phyloP scores from a whole-genome alignment of 2,888 invertebrate species.

The Acanthococcus lagerstroemiae region DNA sequence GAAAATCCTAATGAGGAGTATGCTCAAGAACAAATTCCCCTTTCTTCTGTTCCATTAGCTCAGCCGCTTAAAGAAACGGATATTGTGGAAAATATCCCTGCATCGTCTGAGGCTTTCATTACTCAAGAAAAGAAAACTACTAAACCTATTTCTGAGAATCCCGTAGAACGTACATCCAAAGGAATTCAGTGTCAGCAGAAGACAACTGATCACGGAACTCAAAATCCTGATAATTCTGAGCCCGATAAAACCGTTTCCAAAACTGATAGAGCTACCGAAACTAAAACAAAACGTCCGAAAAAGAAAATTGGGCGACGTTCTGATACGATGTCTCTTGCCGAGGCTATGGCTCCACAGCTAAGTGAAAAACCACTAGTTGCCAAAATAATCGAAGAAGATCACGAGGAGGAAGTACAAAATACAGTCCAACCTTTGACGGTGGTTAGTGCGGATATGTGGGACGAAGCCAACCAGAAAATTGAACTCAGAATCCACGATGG shows the following conservation, averaged over 20 bases:
- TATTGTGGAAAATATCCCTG: too few relatives aligned
- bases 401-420: not conserved
- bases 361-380: not conserved
- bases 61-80: too few relatives aligned
- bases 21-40: too few relatives aligned
- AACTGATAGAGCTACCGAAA: not conserved
- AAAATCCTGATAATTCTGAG: not conserved
- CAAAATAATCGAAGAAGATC: not conserved
- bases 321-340: slow-evolving; percentile 43
- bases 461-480: not conserved
- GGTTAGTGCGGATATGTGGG: not conserved
- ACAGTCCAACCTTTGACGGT: not conserved
- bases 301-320: slow-evolving; percentile 36
- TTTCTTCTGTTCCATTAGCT: too few relatives aligned
- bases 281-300: not conserved
- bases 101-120: too few relatives aligned
- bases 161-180: not conserved
- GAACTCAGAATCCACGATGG: not conserved
- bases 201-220: not conserved
- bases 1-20: too few relatives aligned
- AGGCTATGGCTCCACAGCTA: not conserved
- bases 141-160: not conserved
- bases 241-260: not conserved
- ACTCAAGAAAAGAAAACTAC: too few relatives aligned
- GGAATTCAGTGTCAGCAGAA: not conserved